Conservation (phyloP, 2,888 invertebrate species). For the Carterocephalus palaemon region DNA sequence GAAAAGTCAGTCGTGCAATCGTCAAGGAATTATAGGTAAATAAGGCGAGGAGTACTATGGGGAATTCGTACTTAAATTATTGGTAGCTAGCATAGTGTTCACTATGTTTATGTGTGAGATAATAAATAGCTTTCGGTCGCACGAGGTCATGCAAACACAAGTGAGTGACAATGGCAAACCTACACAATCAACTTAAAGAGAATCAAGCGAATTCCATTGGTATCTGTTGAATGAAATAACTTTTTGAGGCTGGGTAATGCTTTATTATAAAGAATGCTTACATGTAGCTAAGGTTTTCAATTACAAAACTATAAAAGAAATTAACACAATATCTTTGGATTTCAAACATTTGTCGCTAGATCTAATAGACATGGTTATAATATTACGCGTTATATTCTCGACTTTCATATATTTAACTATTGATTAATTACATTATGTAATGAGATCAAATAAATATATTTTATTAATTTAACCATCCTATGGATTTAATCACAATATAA, state of each 20-base stretch:
- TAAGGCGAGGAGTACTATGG: neutral
- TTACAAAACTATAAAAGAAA: constrained; percentile 62
- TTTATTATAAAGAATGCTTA: constrained; percentile 74
- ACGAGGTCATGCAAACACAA: constrained; percentile 47
- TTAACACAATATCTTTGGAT: constrained; percentile 34
- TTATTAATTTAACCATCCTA: constrained; percentile 32
- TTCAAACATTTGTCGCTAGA: constrained; percentile 40
- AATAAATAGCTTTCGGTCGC: constrained; percentile 10
- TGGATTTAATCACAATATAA: constrained; percentile 32
- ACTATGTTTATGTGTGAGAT: constrained; percentile 2
- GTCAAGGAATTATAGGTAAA: too few species aligned
- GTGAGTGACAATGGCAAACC: constrained; percentile 72
- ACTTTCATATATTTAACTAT: constrained; percentile 34
- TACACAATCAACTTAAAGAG: constrained; percentile 70
- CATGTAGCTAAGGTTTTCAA: constrained; percentile 62
- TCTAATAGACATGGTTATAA: constrained; percentile 40
- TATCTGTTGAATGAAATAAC: constrained; percentile 67
- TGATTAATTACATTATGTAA: constrained; percentile 40
- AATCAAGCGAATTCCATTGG: constrained; percentile 47
- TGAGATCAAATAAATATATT: constrained; percentile 47
- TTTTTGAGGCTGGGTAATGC: constrained; percentile 63
- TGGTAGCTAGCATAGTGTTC: neutral
- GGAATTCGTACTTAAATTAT: neutral
- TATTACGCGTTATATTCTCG: constrained; percentile 31
- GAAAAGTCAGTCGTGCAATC: too few species aligned